Evolutionary conservation across 2,797 vertebrate species (phyloP).

Genomic region (Neosilurus mollespiculum): DNA sequence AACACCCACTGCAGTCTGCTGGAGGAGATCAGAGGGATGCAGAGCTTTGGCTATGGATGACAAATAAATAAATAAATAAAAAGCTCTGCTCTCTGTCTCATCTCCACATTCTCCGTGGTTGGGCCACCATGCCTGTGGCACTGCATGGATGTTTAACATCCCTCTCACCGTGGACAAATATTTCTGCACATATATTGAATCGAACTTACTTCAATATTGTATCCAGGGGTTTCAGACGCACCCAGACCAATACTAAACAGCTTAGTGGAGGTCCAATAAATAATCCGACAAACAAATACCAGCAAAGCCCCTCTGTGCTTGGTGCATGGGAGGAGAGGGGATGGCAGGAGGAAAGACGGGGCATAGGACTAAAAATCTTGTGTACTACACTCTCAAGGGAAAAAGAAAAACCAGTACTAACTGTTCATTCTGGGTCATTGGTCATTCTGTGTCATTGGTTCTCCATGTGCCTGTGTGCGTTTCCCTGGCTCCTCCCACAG

Average conservation of each 20-base stretch:
- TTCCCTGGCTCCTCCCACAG: too few species aligned
- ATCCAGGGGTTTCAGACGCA: constrained; percentile 46
- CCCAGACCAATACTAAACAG: constrained; percentile 52
- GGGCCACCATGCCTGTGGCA: constrained; percentile 50
- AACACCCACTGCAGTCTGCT: constrained; percentile 40
- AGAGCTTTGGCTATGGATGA: constrained; percentile 50
- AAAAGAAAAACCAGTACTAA: background rate
- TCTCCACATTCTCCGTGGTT: constrained; percentile 56
- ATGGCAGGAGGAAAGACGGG: constrained; percentile 21
- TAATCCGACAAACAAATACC: constrained; percentile 47
- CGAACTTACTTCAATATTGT: constrained; percentile 43
- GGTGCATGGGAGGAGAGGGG: background rate
- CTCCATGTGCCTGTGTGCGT: too few species aligned
- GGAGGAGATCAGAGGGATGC: constrained; percentile 48
- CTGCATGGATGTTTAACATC: constrained; percentile 48
- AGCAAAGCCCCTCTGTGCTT: constrained; percentile 36
- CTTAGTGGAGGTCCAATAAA: constrained; percentile 47
- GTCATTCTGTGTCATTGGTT: too few species aligned
- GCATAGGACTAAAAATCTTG: background rate
- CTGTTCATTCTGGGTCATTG: background rate
- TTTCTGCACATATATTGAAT: constrained; percentile 52
- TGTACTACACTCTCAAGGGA: background rate
- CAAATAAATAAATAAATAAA: constrained; percentile 34
- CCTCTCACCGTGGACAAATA: constrained; percentile 52
- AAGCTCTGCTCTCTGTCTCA: constrained; percentile 45